phyloP scores from a whole-genome alignment of 2,797 vertebrate genomes.

The Borostomias antarcticus region DNA sequence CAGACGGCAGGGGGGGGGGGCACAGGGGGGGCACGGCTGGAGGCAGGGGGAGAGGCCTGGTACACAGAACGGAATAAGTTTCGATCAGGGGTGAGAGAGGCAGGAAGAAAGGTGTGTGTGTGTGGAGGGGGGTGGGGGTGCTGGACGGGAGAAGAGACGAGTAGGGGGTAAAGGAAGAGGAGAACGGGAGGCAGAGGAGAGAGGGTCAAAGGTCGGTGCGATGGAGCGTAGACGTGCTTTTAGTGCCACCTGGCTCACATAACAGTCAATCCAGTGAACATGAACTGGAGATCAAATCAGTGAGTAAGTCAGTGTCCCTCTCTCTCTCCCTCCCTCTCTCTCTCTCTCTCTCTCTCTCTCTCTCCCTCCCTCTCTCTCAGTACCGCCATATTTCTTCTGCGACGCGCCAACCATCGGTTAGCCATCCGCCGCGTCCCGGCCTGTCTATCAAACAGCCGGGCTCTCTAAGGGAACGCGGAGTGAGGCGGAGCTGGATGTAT shows the following conservation, averaged over 20 bases:
- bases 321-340: too few relatives aligned
- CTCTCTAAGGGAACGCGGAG: constrained; percentile 18
- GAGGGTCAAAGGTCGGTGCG: too few relatives aligned
- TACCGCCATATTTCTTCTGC: constrained; percentile 8
- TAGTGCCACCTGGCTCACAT: too few relatives aligned
- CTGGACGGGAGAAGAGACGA: not conserved
- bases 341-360: not conserved
- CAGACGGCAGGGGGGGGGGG: not conserved
- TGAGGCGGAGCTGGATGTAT: too few relatives aligned
- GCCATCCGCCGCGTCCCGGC: too few relatives aligned
- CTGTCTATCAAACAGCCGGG: not conserved
- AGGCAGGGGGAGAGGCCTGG: not conserved
- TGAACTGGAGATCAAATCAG: too few relatives aligned
- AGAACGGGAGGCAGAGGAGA: not conserved
- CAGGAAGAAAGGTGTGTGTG: not conserved
- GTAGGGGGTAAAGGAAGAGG: not conserved
- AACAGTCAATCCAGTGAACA: too few relatives aligned
- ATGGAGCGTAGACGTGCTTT: too few relatives aligned
- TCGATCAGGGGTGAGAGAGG: not conserved
- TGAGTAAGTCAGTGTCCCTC: too few relatives aligned
- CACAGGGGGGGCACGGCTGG: not conserved
- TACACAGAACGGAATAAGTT: too few relatives aligned
- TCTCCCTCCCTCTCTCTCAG: not conserved
- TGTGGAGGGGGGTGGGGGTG: not conserved
- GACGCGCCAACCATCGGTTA: too few relatives aligned